A percentile compares a stretch with the other conserved stretches of the same genome.
Conservation (phyloP, 2,113 vertebrate species). For the Gallinago media region DNA sequence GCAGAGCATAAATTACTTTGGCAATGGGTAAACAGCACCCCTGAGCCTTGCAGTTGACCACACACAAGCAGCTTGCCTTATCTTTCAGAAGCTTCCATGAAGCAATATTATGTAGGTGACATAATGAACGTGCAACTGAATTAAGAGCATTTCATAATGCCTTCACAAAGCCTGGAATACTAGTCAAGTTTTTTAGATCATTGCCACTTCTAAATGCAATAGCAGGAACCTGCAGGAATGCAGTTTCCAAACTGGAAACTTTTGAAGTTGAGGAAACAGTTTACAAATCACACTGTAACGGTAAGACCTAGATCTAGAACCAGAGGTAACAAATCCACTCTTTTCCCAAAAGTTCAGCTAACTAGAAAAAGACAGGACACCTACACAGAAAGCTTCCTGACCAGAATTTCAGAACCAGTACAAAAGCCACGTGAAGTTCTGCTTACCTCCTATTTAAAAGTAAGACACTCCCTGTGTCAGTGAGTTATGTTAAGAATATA, state of each 20-base stretch:
- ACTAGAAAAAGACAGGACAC: not conserved
- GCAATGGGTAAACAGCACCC: not conserved
- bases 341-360: not conserved
- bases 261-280: not conserved
- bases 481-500: not conserved
- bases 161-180: not conserved
- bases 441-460: not conserved
- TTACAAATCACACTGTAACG: not conserved
- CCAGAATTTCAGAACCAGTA: not conserved
- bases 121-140: not conserved
- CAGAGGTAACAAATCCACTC: not conserved
- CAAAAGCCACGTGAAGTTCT: not conserved
- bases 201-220: not conserved
- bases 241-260: not conserved
- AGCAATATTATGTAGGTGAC: not conserved
- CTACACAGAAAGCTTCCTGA: not conserved
- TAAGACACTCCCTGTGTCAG: not conserved
- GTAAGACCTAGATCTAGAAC: not conserved
- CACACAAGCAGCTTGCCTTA: not conserved
- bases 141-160: not conserved
- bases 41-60: not conserved
- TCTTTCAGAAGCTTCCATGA: not conserved
- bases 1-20: not conserved
- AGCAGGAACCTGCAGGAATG: not conserved
- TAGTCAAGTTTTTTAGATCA: not conserved